Conservation (phyloP, 2,113 vertebrate genomes). For the Austrofundulus limnaeus region DNA sequence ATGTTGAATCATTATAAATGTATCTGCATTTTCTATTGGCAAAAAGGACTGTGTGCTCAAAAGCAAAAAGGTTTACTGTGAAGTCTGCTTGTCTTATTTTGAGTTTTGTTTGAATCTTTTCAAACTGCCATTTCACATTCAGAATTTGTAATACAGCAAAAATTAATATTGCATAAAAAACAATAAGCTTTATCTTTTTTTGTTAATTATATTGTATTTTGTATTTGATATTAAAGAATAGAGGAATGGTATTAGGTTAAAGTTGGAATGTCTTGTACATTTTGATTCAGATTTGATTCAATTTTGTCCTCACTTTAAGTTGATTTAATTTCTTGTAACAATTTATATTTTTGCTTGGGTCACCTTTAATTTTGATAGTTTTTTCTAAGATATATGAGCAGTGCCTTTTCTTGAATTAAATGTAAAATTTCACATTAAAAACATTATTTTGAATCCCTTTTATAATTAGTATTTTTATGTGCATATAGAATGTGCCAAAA, state of each 20-base stretch:
- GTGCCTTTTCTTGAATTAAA: slow-evolving; percentile 66
- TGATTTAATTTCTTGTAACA: slow-evolving; percentile 10
- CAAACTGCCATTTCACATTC: slow-evolving; percentile 1
- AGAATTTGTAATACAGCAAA: slow-evolving; percentile 11
- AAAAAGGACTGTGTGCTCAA: slow-evolving; percentile 72
- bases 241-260: neutral
- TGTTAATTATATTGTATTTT: neutral
- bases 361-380: slow-evolving; percentile 15
- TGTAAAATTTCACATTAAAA: slow-evolving; percentile 29
- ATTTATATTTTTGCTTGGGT: slow-evolving; percentile 18
- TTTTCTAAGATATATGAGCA: slow-evolving; percentile 32
- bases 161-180: neutral
- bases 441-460: neutral
- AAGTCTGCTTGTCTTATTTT: slow-evolving; percentile 23
- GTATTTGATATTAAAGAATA: neutral
- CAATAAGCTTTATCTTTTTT: neutral
- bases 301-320: neutral
- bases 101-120: slow-evolving; percentile 4
- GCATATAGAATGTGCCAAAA: slow-evolving; percentile 9
- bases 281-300: slow-evolving; percentile 14
- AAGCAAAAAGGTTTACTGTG: slow-evolving; percentile 36
- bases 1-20: slow-evolving; percentile 8
- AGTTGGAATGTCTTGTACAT: slow-evolving; percentile 50
- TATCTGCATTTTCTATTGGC: slow-evolving; percentile 13
- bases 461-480: neutral